Base-by-base conservation (phyloP, 2,888 invertebrate genomes). In the Mycalesis mineus region DNA sequence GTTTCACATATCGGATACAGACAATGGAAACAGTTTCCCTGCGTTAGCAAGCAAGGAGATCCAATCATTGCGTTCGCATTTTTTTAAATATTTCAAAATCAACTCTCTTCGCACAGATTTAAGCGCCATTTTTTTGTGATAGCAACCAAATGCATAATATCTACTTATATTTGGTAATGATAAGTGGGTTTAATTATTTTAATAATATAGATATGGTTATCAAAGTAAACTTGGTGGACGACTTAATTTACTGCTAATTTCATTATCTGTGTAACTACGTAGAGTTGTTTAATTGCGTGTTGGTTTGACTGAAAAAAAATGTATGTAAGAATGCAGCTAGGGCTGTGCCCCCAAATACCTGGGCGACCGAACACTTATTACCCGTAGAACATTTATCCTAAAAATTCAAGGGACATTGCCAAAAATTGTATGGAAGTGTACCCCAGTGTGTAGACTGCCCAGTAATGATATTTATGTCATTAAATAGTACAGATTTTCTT, bases 61-160 rank as follows among this genome's bases (percentile, higher is more conserved):
- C 73, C 71, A 72, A 74, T 74, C 70, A 73, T 68, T 71, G 67
- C 66, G 66, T 67, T 64, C 62, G 52, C 55, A 53, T 55, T 63
- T 55, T 41, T 60, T 52, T 55, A 44, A 31, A 41, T 59, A 61
- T 52, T 59, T 41, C 48, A 60, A 63, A 57, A 60, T 55, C 57
- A 49, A 60, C 61, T 57, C 57, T 59, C 51, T 28, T 8, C 1
- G 11, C 22, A 40, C 28, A 31, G n/a, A 11, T 41, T 48, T 65
- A 66, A 58, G 65, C 37, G 37, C 45, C 41, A 63, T 45, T 61
- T 60, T 62, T 40, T 49, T 40, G 17, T 62, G 49, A 36, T 40
- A 33, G 11, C 41, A 39, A 33, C 37, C 17, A 39, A 55, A 37
- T 57, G 62, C 57, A 56, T 59, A 58, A 15, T 57, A 61, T 55